Evolutionary conservation across 1,140 invertebrate genomes (phyloP).

Genomic region (Phthorimaea operculella): DNA sequence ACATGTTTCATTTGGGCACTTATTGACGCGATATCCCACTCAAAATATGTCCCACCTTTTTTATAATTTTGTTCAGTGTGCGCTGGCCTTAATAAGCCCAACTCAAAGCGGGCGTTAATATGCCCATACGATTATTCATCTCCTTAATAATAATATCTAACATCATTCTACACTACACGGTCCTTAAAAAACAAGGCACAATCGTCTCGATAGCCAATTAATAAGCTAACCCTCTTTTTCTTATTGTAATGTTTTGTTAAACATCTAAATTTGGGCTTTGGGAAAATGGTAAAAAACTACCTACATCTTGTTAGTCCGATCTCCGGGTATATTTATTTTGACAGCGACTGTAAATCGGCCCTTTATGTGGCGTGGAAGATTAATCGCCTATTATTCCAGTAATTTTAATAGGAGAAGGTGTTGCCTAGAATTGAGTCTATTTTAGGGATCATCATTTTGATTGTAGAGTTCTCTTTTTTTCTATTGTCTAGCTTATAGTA

Average conservation of each 20-base stretch:
- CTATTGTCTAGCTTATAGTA: too few species aligned
- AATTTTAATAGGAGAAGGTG: conserved; percentile 56
- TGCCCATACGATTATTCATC: conserved; percentile 26
- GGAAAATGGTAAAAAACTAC: conserved; percentile 10
- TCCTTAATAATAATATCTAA: conserved; percentile 25
- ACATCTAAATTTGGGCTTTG: conserved; percentile 57
- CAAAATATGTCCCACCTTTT: too few species aligned
- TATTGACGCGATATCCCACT: too few species aligned
- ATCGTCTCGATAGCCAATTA: conserved; percentile 49
- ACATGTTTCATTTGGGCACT: too few species aligned
- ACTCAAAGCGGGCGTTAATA: conserved; percentile 38
- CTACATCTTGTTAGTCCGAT: conserved; percentile 7
- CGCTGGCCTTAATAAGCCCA: conserved; percentile 16
- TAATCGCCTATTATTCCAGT: conserved; percentile 59
- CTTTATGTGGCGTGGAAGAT: conserved; percentile 47
- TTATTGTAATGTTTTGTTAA: conserved; percentile 57
- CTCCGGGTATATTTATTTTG: conserved; percentile 47
- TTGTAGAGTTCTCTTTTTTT: too few species aligned
- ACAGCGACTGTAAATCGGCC: conserved; percentile 44
- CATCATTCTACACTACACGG: conserved; percentile 18
- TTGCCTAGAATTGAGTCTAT: too few species aligned
- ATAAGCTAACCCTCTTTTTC: conserved; percentile 38
- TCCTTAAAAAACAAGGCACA: conserved; percentile 22
- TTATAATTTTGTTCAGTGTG: too few species aligned
- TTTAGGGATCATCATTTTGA: background rate